phyloP scores from a whole-genome alignment of 2,888 invertebrate species.

The Dynastes tityus region DNA sequence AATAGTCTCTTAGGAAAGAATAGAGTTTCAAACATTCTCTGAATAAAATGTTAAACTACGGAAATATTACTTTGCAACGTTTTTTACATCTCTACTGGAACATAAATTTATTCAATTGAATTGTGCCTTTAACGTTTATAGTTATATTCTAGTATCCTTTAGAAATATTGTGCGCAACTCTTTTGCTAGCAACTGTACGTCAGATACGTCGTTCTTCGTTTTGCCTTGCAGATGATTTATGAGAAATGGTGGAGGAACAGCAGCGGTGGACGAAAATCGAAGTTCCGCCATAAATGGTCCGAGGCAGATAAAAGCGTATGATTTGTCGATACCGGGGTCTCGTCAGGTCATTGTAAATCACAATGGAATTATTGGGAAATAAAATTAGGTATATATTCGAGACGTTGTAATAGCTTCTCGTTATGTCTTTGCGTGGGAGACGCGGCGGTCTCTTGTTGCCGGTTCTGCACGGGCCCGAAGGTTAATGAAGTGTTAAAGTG shows the following conservation, averaged over 20 bases:
- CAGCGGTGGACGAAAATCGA: constrained; percentile 21
- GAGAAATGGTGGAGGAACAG: neutral
- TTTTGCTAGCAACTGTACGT: neutral
- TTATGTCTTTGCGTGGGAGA: constrained; percentile 25
- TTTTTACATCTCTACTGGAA: no score
- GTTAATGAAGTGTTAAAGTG: constrained; percentile 41
- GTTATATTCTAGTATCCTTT: neutral
- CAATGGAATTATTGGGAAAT: constrained; percentile 36
- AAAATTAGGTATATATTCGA: constrained; percentile 28
- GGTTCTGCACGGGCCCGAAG: constrained; percentile 21
- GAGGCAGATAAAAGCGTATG: constrained; percentile 35
- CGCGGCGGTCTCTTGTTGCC: neutral
- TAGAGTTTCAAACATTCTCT: no score
- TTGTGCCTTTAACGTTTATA: no score
- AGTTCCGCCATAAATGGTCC: constrained; percentile 37
- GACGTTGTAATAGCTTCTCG: constrained; percentile 32
- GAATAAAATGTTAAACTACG: no score
- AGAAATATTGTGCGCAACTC: neutral
- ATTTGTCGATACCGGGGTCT: constrained; percentile 33
- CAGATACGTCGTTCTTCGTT: neutral
- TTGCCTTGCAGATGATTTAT: constrained; percentile 11
- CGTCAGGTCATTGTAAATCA: constrained; percentile 42
- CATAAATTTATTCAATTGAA: no score
- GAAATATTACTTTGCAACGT: no score
- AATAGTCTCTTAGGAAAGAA: no score